Base-by-base conservation (phyloP, 2,888 invertebrate species). In the Cremastobaeus sp. region DNA sequence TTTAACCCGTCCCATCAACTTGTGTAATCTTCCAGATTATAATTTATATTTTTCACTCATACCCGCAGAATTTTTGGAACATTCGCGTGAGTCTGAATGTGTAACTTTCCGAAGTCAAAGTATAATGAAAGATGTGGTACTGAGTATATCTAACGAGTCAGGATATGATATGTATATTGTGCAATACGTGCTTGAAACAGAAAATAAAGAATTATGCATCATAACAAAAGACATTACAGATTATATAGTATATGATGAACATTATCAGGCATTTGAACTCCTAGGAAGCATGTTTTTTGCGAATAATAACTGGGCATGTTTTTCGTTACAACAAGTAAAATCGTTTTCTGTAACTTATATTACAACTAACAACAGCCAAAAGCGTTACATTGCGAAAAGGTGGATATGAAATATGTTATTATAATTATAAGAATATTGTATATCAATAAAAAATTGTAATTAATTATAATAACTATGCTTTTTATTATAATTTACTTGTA, bases 171-270 rank as follows among this genome's bases (percentile, higher is more conserved):
- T 71, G 28, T 71, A 43, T n/a, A 11, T 55, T 2, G 45, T 71
- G 5, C 6, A 50, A 2, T 28, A 18, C 15, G 41, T 72, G 34
- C 11, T 70, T 15, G 50, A 70, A 48, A 30, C 32, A 28, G 5
- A 30, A 1, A 35, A 25, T 18, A 9, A 15, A 12, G 15, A 48
- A 9, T 34, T 34, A 12, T 55, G 28, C 20, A 28, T 52, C 25
- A 15, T 70, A 21, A 30, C 55, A 2, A 48, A 34, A n/a, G 39
- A 57, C 8, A 45, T 72, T 12, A 65, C 57, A 20, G 32, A 72
- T 57, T 59, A 35, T 20, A 12, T 11, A 5, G 4, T 60, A 9
- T 60, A 60, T 9, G 47, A 60, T 21, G 45, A 57, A 17, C 57
- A 57, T 30, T 45, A 18, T 21, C 57, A 57, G 9, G 57, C 45